Percentiles rank a stretch among this genome's conserved stretches.
Conservation (phyloP, 2,113 vertebrate genomes). For the Corythaeola cristata region DNA sequence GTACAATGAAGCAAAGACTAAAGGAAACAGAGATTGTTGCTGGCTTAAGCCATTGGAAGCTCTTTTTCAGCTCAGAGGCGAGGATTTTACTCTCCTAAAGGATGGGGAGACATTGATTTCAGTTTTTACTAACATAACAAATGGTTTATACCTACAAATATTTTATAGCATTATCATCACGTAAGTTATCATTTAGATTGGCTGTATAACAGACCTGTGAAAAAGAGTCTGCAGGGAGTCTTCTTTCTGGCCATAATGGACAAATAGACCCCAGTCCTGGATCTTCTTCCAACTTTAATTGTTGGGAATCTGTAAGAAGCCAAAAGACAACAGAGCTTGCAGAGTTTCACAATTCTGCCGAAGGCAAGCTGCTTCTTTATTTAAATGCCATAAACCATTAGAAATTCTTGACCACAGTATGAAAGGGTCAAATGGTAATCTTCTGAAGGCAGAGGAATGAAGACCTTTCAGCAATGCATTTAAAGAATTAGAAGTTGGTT, state of each 20-base stretch:
- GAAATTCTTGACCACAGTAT: background rate
- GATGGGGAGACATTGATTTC: background rate
- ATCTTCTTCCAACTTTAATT: background rate
- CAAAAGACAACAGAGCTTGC: background rate
- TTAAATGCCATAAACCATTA: background rate
- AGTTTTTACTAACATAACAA: background rate
- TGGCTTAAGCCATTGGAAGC: background rate
- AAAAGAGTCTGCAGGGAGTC: background rate
- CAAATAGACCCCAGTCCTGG: background rate
- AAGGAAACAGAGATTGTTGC: background rate
- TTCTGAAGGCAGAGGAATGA: background rate
- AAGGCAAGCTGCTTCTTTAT: background rate
- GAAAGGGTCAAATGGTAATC: background rate
- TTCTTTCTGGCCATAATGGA: background rate
- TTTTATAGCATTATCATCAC: conserved; percentile 21
- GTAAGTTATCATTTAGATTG: background rate
- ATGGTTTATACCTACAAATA: background rate
- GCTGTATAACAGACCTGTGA: background rate
- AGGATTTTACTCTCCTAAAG: background rate
- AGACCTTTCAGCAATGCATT: background rate
- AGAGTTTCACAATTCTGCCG: background rate
- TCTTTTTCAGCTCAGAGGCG: background rate
- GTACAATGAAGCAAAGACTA: background rate
- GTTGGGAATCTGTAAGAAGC: background rate
- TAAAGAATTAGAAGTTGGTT: background rate